Conservation (phyloP, 1,140 invertebrate genomes). For the Bathynomus jamesi region DNA sequence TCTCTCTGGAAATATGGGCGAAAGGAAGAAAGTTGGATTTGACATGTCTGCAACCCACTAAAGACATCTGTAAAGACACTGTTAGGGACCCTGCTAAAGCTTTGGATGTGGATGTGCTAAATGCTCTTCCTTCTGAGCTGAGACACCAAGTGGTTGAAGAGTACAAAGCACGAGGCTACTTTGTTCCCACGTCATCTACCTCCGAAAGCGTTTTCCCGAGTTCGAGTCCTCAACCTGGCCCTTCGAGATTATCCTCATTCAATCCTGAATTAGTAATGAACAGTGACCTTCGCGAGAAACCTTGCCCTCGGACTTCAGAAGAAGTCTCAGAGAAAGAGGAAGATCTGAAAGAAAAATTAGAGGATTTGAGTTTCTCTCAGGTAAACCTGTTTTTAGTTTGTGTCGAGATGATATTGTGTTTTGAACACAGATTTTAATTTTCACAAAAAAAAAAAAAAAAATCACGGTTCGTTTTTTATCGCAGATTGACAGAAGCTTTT, state of each 20-base stretch:
- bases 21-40: too few species aligned
- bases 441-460: not conserved
- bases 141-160: conserved; percentile 28
- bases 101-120: conserved; percentile 24
- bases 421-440: not conserved
- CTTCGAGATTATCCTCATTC: not conserved
- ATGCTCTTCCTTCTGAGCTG: conserved; percentile 25
- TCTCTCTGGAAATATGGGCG: too few species aligned
- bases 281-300: too few species aligned
- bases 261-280: not conserved
- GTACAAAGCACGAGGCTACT: conserved; percentile 26
- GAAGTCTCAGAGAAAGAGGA: not conserved
- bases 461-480: not conserved
- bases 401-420: too few species aligned
- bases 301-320: not conserved
- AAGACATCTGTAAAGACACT: too few species aligned
- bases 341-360: not conserved
- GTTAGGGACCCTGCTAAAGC: not conserved
- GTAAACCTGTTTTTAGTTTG: too few species aligned
- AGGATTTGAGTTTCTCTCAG: not conserved
- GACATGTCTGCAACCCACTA: too few species aligned
- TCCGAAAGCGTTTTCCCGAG: not conserved
- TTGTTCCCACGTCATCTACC: conserved; percentile 16
- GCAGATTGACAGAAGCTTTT: conserved; percentile 30
- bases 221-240: not conserved